Base-by-base conservation (phyloP, 2,888 invertebrate species). In the Metallyticus violacea region DNA sequence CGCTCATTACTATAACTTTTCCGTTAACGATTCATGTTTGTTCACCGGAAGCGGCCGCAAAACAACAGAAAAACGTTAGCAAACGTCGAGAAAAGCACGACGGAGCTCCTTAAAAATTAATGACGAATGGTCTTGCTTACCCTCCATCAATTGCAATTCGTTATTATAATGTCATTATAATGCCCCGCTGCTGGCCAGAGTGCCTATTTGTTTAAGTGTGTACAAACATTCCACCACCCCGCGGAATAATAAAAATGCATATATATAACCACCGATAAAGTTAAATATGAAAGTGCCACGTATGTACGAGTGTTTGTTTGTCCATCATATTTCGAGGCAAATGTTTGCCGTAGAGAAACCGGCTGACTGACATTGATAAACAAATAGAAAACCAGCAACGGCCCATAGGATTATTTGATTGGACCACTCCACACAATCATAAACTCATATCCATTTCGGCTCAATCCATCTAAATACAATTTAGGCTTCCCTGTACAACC, bases 401-500 rank as follows among this genome's bases (percentile, higher is more conserved):
- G 77, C 83, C 83, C 77, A 83, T 77, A 83, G 83, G 83, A 83
- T 83, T 83, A 83, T 83, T 83, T 83, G 83, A 83, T 83, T 83
- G 83, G 83, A 77, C 79, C 79, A 85, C 85, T 81, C 85, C 81
- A 81, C 28, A n/a, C 81, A 76, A 77, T 81, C 81, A 85, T 85
- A 85, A 85, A 85, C 85, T 85, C 85, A 81, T 85, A 85, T 85
- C 85, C 80, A 85, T 85, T 85, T 81, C 81, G 85, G 80, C 81
- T 81, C 85, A 81, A 85, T 85, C 85, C 85, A 85, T 85, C 85
- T 85, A 85, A 85, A 85, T 85, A 81, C 85, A 81, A 85, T 83
- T 83, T 83, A 83, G 83, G 83, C 83, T 83, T 83, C 83, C 83
- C 83, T 77, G 77, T 83, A 85, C 81, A 85, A 77, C 85, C 85